A percentile compares a stretch with the other conserved stretches of the same genome.
phyloP scores from a whole-genome alignment of 1,140 invertebrate species.

The Drosophila biarmipes region DNA sequence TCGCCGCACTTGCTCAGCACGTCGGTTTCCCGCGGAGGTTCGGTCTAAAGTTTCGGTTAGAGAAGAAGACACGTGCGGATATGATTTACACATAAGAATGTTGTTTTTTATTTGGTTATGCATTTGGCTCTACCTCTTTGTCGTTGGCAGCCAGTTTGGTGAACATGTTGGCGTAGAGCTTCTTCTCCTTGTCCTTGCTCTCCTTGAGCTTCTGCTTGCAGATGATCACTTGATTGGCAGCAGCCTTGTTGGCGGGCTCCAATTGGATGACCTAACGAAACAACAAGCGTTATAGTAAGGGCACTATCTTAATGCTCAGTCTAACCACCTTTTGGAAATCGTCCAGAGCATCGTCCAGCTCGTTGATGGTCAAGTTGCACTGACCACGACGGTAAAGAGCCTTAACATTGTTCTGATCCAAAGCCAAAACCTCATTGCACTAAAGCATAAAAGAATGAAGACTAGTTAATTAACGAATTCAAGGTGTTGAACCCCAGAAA shows the following conservation, averaged over 20 bases:
- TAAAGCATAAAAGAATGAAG: conserved; percentile 6
- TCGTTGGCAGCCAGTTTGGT: conserved; percentile 93
- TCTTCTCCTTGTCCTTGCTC: conserved; percentile 92
- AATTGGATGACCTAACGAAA: conserved; percentile 85
- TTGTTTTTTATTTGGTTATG: conserved; percentile 27
- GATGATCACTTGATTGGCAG: conserved; percentile 90
- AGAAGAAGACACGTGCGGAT: conserved; percentile 3
- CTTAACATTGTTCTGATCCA: conserved; percentile 94
- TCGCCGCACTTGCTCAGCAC: conserved; percentile 88
- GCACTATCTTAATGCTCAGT: not conserved
- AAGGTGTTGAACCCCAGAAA: not conserved
- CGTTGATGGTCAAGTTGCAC: conserved; percentile 90
- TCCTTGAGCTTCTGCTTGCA: conserved; percentile 92
- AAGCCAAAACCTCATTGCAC: conserved; percentile 84
- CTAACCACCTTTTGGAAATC: conserved; percentile 90
- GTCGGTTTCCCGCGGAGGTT: conserved; percentile 84
- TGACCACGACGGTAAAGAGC: conserved; percentile 95
- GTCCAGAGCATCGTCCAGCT: conserved; percentile 90
- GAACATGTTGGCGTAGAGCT: conserved; percentile 98
- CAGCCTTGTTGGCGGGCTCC: conserved; percentile 90
- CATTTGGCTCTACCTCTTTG: conserved; percentile 87
- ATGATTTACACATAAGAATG: conserved; percentile 5
- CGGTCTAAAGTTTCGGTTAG: conserved; percentile 81
- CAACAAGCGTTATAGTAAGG: not conserved
- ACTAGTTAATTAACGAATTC: conserved; percentile 67